Evolutionary conservation across 2,888 invertebrate species (phyloP), one percentile per base, ranked within the genome.

Genomic region (Acrobasis repandana): DNA sequence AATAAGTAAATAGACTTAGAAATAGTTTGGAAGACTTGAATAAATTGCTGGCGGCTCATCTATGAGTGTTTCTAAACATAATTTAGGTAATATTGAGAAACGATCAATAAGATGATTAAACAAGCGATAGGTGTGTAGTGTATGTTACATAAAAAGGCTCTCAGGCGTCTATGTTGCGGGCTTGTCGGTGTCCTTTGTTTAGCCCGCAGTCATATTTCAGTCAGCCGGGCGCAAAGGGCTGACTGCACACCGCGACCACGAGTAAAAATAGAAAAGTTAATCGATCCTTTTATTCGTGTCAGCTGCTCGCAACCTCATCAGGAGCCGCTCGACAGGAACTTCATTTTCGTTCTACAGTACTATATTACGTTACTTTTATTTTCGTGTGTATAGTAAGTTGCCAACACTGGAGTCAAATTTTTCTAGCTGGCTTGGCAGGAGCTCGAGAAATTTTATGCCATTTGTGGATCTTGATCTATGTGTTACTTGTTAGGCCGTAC

Each of bases 241-340:
- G 72, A 73, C 68, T 75, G 76, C 71, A 75, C 76, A 74, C 68
- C 70, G 79, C 80, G 75, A 80, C 79, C 79, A 77, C 70, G 83
- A 75, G 80, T 90, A 90, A 88, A 91, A 90, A 92, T 92, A 92
- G 91, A 90, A 54, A 54, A 85, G 80, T 80, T 85, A 88, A 92
- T 91, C 91, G 91, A 91, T 91, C 83, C 83, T 80, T 82, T 86
- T 86, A 89, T 87, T 84, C 79, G 86, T 87, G 90, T 90, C 89
- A 90, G 80, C 82, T 82, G 82, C 71, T 83, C 76, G 75, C 79
- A 78, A 82, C 76, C 75, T 79, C 75, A 78, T 77, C 78, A 76
- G 76, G 72, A 74, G 64, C 65, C 61, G 56, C 60, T 63, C 65
- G 58, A 66, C 65, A 67, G 63, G 64, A 65, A 67, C 63, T 58